These are phyloP conservation scores for Holacanthella duospinosa DNA, from an alignment of 2,888 invertebrate genomes.

Conservation along the genomic window DNA sequence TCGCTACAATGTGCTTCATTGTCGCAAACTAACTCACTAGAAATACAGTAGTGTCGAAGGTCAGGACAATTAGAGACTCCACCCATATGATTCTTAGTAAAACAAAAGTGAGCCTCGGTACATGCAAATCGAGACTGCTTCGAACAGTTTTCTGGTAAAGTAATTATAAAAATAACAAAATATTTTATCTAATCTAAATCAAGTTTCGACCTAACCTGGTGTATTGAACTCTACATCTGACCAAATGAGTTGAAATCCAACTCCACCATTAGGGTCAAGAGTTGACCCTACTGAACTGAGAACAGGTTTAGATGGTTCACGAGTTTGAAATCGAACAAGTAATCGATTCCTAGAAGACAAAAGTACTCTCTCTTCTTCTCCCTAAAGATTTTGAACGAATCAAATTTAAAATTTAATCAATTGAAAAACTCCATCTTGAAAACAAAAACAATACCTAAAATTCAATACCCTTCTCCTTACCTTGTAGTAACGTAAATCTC, in stretches of 20 bases:
- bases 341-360: slow-evolving; percentile 42
- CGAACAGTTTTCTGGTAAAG: slow-evolving; percentile 30
- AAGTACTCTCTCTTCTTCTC: slow-evolving; percentile 42
- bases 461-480: slow-evolving; percentile 22
- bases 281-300: not conserved
- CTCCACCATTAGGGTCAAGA: slow-evolving; percentile 13
- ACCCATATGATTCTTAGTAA: slow-evolving; percentile 33
- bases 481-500: slow-evolving; percentile 43
- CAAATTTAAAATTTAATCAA: not conserved
- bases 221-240: slow-evolving; percentile 38
- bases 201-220: slow-evolving; percentile 24
- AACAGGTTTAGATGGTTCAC: slow-evolving; percentile 30
- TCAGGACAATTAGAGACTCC: slow-evolving; percentile 33
- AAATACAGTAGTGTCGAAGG: slow-evolving; percentile 40
- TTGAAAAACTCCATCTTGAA: not conserved
- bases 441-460: not conserved
- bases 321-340: slow-evolving; percentile 39
- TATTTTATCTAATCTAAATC: not conserved
- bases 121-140: slow-evolving; percentile 40
- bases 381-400: slow-evolving; percentile 13
- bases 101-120: slow-evolving; percentile 38
- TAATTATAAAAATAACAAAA: slow-evolving; percentile 6
- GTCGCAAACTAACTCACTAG: slow-evolving; percentile 42
- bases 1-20: slow-evolving; percentile 43
- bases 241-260: slow-evolving; percentile 36